Percentiles rank a stretch among this genome's conserved stretches.
These are phyloP conservation scores for Microplitis mediator DNA, from an alignment of 1,140 invertebrate genomes.

Conservation along the genomic window DNA sequence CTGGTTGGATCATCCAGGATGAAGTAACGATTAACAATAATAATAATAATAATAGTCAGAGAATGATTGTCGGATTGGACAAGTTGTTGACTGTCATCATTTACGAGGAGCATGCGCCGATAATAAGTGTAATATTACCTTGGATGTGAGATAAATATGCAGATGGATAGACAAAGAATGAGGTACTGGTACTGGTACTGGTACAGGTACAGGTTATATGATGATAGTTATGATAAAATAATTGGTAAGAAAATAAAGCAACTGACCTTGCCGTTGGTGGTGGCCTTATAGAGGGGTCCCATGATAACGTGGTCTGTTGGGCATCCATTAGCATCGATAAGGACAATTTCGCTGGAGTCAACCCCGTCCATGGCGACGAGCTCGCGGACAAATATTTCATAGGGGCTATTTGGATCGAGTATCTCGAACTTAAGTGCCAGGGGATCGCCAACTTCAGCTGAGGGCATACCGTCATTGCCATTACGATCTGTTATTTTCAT, in stretches of 20 bases:
- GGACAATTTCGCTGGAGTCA: conserved; percentile 87
- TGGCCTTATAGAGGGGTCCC: conserved; percentile 85
- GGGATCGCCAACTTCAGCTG: conserved; percentile 87
- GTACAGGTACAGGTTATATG: not conserved
- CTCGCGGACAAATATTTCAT: conserved; percentile 93
- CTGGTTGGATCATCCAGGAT: no score
- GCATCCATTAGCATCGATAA: conserved; percentile 91
- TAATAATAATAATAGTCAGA: no score
- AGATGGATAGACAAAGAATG: not conserved
- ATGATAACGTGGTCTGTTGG: conserved; percentile 92
- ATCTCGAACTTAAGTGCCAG: conserved; percentile 91
- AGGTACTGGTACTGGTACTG: no score
- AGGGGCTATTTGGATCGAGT: conserved; percentile 87
- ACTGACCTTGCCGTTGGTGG: conserved; percentile 74
- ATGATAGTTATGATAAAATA: not conserved
- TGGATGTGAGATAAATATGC: not conserved
- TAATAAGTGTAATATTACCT: no score
- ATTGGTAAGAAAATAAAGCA: not conserved
- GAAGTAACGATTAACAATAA: no score
- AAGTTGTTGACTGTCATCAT: no score
- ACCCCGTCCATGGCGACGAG: conserved; percentile 93
- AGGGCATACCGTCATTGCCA: conserved; percentile 79
- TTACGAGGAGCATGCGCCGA: no score
- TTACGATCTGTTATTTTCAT: conserved; percentile 91
- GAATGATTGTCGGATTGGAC: no score